phyloP scores from a whole-genome alignment of 2,888 invertebrate genomes.

The Lochmaea crataegi region DNA sequence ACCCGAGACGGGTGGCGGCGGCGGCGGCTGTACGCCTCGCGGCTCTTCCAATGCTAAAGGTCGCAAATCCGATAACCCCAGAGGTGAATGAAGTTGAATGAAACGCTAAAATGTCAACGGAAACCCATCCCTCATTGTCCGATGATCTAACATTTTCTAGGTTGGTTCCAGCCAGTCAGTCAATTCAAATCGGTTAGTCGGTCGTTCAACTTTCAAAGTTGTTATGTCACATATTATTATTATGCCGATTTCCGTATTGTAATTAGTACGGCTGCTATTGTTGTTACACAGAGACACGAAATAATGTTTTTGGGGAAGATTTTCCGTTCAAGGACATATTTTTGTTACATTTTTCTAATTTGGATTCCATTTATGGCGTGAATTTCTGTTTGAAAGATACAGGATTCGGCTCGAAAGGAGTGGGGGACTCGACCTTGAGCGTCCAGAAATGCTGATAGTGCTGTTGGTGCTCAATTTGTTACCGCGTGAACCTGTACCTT shows the following conservation, averaged over 20 bases:
- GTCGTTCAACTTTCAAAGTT: conserved; percentile 46
- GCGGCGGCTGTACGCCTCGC: conserved; percentile 23
- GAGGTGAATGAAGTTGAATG: conserved; percentile 31
- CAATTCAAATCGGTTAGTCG: conserved; percentile 41
- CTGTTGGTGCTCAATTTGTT: too few relatives aligned
- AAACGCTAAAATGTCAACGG: conserved; percentile 48
- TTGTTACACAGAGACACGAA: conserved; percentile 9
- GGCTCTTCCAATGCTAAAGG: conserved; percentile 35
- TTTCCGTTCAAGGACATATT: conserved; percentile 21
- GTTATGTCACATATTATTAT: conserved; percentile 37
- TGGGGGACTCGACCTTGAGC: too few relatives aligned
- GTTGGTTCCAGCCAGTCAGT: conserved; percentile 39
- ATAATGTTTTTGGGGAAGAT: conserved; percentile 2
- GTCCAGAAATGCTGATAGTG: too few relatives aligned
- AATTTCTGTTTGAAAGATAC: too few relatives aligned
- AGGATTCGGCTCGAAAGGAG: too few relatives aligned
- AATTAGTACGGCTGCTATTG: conserved; percentile 19
- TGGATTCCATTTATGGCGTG: too few relatives aligned
- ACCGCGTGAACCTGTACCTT: too few relatives aligned
- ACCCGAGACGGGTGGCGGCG: conserved; percentile 2
- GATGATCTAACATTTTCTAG: conserved; percentile 42
- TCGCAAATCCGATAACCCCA: conserved; percentile 37
- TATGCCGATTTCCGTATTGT: conserved; percentile 40
- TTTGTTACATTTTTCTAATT: too few relatives aligned
- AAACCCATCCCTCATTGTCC: conserved; percentile 43